Percentiles rank a stretch among this genome's conserved stretches.
These are phyloP conservation scores for Nesidiocoris tenuis DNA, from an alignment of 2,888 invertebrate genomes.

Conservation along the genomic window DNA sequence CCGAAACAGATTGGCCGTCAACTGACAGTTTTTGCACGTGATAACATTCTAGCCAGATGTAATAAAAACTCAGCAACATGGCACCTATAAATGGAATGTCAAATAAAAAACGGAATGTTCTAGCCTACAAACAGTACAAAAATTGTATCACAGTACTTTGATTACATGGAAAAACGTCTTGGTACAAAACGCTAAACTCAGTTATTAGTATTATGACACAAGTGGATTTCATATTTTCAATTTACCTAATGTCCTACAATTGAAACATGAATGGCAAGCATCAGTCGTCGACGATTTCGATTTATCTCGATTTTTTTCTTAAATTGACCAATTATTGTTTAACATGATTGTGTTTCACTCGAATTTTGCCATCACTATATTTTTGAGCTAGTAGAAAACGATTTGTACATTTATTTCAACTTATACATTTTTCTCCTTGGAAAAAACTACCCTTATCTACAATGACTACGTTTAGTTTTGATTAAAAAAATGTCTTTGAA, in stretches of 20 bases:
- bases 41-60: neutral
- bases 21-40: neutral
- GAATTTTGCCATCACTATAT: neutral
- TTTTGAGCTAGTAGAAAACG: neutral
- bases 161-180: neutral
- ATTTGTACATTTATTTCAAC: neutral
- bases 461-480: constrained; percentile 48
- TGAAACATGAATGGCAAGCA: neutral
- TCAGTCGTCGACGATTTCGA: neutral
- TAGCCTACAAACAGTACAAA: constrained; percentile 1
- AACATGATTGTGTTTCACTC: neutral
- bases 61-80: constrained; percentile 14
- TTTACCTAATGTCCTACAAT: neutral
- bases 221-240: neutral
- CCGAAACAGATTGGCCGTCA: neutral
- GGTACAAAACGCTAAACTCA: neutral
- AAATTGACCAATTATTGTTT: neutral
- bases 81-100: constrained; percentile 35
- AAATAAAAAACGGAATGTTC: constrained; percentile 3
- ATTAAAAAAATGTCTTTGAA: constrained; percentile 49
- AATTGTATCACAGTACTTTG: constrained; percentile 36
- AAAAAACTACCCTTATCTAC: constrained; percentile 30
- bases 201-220: constrained; percentile 1
- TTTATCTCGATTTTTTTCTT: no score
- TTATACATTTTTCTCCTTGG: neutral